Evolutionary conservation across 2,113 vertebrate genomes (phyloP), one percentile per base, ranked within the genome.

Genomic region (Takifugu bimaculatus): DNA sequence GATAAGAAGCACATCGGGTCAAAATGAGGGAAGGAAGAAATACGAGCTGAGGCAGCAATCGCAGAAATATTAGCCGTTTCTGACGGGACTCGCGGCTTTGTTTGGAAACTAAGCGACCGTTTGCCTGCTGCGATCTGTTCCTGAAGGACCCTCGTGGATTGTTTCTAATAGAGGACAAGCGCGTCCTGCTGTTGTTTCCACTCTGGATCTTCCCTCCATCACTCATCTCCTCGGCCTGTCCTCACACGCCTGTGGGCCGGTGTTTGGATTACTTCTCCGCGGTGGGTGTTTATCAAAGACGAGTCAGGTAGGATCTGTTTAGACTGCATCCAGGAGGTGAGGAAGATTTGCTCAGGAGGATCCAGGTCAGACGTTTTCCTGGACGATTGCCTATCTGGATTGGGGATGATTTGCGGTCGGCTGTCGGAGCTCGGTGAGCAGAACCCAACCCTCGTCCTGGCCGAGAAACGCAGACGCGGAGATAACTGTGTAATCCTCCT

Each of bases 371-470:
- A 43, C 60, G 50, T 58, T 70, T 68, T 77, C 67, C 49, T 14
- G 60, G 52, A 67, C 6, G 54, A 47, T 60, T 42, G 58, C 66
- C 67, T 63, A 56, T 72, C 62, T 70, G 47, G 50, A 69, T 32
- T 26, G 47, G 60, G 84, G 68, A 62, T 83, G 84, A 88, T 84
- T 85, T 82, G 75, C 74, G 49, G 72, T 68, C 60, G 65, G 52
- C 64, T 53, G 55, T 56, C 70, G 72, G 58, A 60, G 53, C 54
- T 78, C 52, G 55, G 63, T 72, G 60, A 69, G 68, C 50, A 57
- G 42, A 39, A 42, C 57, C 45, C 26, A 15, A 43, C 60, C 59
- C 72, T 75, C 68, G 63, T 50, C n/a, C 61, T 75, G 60, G 74
- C 57, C 26, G 57, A n/a, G 59, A 29, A 54, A 25, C 61, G 35